Evolutionary conservation across 2,888 invertebrate genomes (phyloP).

Genomic region (Ophion ventricosus): DNA sequence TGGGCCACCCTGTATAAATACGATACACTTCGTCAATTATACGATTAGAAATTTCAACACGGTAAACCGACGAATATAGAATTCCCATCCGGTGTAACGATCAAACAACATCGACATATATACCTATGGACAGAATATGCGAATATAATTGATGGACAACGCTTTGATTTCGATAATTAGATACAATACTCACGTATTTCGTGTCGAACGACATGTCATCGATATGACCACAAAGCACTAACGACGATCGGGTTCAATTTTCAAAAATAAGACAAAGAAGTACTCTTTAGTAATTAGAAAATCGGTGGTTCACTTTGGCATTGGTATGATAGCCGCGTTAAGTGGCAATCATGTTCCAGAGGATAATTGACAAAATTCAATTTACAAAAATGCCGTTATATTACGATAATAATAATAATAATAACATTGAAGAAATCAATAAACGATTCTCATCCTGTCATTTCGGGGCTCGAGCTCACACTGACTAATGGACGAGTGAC

Average conservation of each 20-base stretch:
- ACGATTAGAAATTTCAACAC: constrained; percentile 53
- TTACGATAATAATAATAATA: background rate
- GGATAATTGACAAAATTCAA: background rate
- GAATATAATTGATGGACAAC: background rate
- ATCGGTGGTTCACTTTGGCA: background rate
- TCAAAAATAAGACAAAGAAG: background rate
- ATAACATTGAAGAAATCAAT: constrained; percentile 9
- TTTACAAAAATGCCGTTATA: background rate
- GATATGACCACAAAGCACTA: constrained; percentile 15
- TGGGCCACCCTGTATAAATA: background rate
- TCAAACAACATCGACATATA: background rate
- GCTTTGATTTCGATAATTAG: background rate
- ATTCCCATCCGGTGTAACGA: constrained; percentile 27
- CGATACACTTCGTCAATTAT: constrained; percentile 47
- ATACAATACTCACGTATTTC: constrained; percentile 45
- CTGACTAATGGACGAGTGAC: constrained; percentile 56
- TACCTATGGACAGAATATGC: background rate
- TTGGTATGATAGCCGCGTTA: background rate
- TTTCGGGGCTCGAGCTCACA: constrained; percentile 55
- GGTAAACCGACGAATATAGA: constrained; percentile 53
- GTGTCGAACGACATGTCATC: constrained; percentile 18
- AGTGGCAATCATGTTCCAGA: background rate
- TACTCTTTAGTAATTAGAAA: background rate
- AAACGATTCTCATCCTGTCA: constrained; percentile 43
- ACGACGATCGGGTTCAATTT: background rate